Conservation (phyloP, 2,113 vertebrate species). For the Alethe castanea region DNA sequence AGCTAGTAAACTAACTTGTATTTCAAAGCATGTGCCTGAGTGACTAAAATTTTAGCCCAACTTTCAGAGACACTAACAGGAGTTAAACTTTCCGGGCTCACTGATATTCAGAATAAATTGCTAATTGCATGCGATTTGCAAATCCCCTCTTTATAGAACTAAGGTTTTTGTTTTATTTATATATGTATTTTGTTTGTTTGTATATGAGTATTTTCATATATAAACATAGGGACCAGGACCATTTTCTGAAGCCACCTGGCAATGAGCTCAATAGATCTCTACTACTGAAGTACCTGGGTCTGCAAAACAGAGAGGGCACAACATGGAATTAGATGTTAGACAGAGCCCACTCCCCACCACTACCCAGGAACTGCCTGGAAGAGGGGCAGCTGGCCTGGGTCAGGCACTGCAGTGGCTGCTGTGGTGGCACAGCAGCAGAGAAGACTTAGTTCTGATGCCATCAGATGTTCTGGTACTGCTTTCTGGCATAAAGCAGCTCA, state of each 20-base stretch:
- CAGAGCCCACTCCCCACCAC: neutral
- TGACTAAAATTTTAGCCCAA: neutral
- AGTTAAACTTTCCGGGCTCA: neutral
- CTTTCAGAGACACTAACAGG: neutral
- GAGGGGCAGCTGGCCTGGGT: neutral
- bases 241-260: neutral
- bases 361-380: neutral
- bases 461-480: neutral
- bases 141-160: neutral
- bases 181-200: neutral
- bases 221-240: neutral
- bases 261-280: neutral
- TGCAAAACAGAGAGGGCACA: neutral
- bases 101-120: neutral
- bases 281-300: neutral
- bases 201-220: neutral
- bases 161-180: neutral
- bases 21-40: neutral
- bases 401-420: neutral
- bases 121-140: neutral
- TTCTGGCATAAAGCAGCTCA: neutral
- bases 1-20: neutral
- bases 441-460: neutral
- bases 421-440: neutral
- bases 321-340: neutral